Conservation (phyloP, 1,140 invertebrate genomes). For the Ruditapes philippinarum region DNA sequence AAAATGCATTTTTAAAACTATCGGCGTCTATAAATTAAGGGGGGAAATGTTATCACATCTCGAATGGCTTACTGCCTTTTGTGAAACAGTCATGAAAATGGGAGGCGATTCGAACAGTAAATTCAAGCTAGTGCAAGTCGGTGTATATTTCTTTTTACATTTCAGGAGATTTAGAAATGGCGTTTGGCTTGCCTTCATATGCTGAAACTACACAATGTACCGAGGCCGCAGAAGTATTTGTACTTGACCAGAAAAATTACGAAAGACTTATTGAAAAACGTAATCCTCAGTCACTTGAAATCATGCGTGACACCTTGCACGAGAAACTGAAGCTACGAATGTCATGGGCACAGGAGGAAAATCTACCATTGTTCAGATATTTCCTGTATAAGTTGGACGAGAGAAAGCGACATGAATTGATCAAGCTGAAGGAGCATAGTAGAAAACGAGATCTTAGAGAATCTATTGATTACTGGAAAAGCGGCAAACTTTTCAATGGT, state of each 20-base stretch:
- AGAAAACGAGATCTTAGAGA: constrained; percentile 23
- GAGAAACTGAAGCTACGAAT: constrained; percentile 77
- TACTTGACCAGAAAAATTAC: constrained; percentile 83
- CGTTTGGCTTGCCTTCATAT: constrained; percentile 79
- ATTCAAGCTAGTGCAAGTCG: too few relatives aligned
- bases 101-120: too few relatives aligned
- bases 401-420: constrained; percentile 64
- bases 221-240: constrained; percentile 80
- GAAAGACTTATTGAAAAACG: constrained; percentile 83
- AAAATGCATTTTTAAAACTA: too few relatives aligned
- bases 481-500: constrained; percentile 75
- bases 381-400: constrained; percentile 77
- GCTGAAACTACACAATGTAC: constrained; percentile 81
- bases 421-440: constrained; percentile 45
- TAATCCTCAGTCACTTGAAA: constrained; percentile 80
- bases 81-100: too few relatives aligned
- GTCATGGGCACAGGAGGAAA: constrained; percentile 66
- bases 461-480: constrained; percentile 56
- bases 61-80: too few relatives aligned
- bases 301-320: constrained; percentile 78
- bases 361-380: constrained; percentile 74
- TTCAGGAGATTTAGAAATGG: constrained; percentile 83
- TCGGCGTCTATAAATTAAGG: too few relatives aligned
- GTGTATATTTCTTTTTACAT: not conserved
- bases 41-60: too few relatives aligned